Conservation (phyloP, 2,888 invertebrate species). For the Stictocephala bisonia region DNA sequence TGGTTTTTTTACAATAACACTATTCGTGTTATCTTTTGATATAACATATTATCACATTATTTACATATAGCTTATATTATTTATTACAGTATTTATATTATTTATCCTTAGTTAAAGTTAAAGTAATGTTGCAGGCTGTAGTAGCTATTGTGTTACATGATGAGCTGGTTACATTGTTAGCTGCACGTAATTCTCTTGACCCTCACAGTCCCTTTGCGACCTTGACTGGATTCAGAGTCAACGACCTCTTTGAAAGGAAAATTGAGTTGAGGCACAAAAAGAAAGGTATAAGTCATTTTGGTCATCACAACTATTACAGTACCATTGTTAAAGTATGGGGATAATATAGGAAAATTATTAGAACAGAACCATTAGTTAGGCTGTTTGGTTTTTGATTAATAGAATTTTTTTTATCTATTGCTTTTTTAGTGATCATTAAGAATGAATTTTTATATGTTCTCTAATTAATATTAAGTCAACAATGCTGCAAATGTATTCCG, state of each 20-base stretch:
- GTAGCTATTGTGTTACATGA: conserved; percentile 65
- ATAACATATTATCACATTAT: background rate
- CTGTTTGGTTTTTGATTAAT: no score
- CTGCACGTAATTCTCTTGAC: conserved; percentile 62
- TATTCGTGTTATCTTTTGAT: background rate
- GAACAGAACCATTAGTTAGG: no score
- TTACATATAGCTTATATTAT: background rate
- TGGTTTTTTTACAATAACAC: no score
- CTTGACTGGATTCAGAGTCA: conserved; percentile 72
- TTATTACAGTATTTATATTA: background rate
- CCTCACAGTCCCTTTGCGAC: conserved; percentile 72
- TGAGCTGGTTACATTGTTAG: conserved; percentile 63
- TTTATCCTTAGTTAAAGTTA: background rate
- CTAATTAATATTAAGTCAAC: no score
- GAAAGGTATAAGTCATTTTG: conserved; percentile 71
- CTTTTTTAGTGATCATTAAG: no score
- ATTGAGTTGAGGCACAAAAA: conserved; percentile 73
- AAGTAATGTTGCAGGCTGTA: conserved; percentile 58
- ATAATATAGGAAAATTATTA: no score
- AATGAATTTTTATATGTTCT: no score
- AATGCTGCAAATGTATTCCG: no score
- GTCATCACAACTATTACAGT: no score
- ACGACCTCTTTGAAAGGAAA: conserved; percentile 70
- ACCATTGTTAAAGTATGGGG: no score
- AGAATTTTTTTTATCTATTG: no score